phyloP scores from a whole-genome alignment of 2,797 vertebrate species.

The Silurus aristotelis region DNA sequence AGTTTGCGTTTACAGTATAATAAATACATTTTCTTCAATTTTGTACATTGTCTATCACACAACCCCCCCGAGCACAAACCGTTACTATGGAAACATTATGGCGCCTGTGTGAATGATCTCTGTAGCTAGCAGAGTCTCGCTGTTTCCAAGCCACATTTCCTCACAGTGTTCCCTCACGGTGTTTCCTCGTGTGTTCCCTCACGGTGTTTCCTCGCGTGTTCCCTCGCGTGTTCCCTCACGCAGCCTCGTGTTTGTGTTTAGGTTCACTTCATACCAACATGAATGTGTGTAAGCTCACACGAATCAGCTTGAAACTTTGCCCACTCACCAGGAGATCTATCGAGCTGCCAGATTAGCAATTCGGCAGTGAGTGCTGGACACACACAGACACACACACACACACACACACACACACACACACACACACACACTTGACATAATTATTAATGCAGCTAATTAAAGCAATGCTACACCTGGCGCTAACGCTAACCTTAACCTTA shows the following conservation, averaged over 20 bases:
- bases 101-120: too few species aligned
- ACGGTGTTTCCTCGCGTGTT: too few species aligned
- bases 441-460: constrained; percentile 13
- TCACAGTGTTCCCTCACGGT: too few species aligned
- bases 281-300: neutral
- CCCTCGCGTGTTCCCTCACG: too few species aligned
- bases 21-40: neutral
- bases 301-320: constrained; percentile 13
- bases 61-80: neutral
- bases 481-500: neutral
- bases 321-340: neutral
- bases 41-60: neutral
- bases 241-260: too few species aligned
- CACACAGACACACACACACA: neutral
- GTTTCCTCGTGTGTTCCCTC: too few species aligned
- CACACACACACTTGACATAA: neutral
- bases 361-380: too few species aligned
- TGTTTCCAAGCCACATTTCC: too few species aligned
- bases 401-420: neutral
- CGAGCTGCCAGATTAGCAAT: neutral
- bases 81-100: constrained; percentile 4
- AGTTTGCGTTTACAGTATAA: too few species aligned
- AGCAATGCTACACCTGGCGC: neutral
- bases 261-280: neutral
- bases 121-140: too few species aligned